Evolutionary conservation across 2,888 invertebrate species (phyloP).

Genomic region (Drosophila robusta): DNA sequence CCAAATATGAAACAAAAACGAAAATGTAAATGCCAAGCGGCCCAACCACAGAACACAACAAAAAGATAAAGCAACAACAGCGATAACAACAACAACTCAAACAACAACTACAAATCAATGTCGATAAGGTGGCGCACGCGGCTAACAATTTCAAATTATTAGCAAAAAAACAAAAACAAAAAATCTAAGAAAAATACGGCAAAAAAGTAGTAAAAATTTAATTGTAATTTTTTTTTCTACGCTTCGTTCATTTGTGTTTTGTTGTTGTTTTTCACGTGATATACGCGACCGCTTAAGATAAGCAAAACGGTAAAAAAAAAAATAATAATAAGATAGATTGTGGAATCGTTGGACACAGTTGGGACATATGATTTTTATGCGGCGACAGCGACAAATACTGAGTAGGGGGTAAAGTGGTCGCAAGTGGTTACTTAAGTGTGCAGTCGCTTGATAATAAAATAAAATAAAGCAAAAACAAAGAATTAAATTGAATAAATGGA

Average conservation of each 20-base stretch:
- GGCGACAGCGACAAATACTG: conserved; percentile 2
- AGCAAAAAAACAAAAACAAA: conserved; percentile 21
- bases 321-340: conserved; percentile 34
- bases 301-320: conserved; percentile 47
- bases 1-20: conserved; percentile 68
- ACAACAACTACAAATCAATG: conserved; percentile 54
- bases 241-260: conserved; percentile 25
- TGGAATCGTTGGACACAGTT: conserved; percentile 33
- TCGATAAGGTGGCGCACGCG: conserved; percentile 65
- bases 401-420: background rate
- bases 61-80: conserved; percentile 57
- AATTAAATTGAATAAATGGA: background rate
- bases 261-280: conserved; percentile 65
- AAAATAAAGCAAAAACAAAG: conserved; percentile 1
- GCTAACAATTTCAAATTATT: conserved; percentile 53
- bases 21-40: conserved; percentile 64
- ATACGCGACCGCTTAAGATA: conserved; percentile 54
- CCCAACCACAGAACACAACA: conserved; percentile 37
- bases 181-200: conserved; percentile 26
- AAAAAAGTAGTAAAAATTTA: conserved; percentile 42
- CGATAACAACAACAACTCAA: conserved; percentile 35
- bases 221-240: conserved; percentile 24
- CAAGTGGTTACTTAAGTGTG: conserved; percentile 7
- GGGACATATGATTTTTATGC: conserved; percentile 31
- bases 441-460: conserved; percentile 17